Evolutionary conservation across 2,113 vertebrate genomes (phyloP), one percentile per base, ranked within the genome.

Genomic region (Arothron firmamentum): DNA sequence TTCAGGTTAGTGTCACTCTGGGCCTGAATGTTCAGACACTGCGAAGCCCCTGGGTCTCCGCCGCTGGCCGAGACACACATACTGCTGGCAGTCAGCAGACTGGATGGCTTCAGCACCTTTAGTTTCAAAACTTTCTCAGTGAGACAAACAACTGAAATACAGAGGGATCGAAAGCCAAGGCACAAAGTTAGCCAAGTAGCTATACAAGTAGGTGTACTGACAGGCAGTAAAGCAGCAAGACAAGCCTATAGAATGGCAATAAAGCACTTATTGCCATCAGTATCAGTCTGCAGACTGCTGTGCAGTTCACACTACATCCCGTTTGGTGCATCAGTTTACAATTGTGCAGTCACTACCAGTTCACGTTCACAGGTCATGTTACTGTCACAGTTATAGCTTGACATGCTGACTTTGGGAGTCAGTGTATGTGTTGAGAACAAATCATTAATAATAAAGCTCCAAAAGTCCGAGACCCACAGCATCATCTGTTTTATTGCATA

Each of bases 1-100:
- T 55, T 52, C 9, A 57, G 57, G 43, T 56, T 48, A 5, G 43
- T 51, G 41, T 48, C 25, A n/a, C 38, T 28, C 19, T 13, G 56
- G 28, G 43, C 13, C 43, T 61, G 31, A 31, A 41, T 56, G 31
- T 31, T 54, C 58, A 61, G 58, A 69, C 46, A 21, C 2, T 9
- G 19, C 38, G 52, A 23, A 23, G 18, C 52, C 45, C 18, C 52
- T 21, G 43, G 43, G 51, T 23, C n/a, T 51, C 53, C 42, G 45
- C 18, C 17, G 19, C 53, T 65, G 52, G 43, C 45, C 20, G 45
- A 46, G 17, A 46, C 14, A 46, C 4, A 45, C 4, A 45, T 15
- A 9, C 34, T 12, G 34, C 34, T 38, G 34, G 34, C 43, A 16
- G 25, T 16, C 10, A 25, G 28, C 42, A 55, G 25, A 4, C 43